These are phyloP conservation scores for Coreoperca whiteheadi DNA, from an alignment of 2,113 vertebrate genomes.

Conservation along the genomic window DNA sequence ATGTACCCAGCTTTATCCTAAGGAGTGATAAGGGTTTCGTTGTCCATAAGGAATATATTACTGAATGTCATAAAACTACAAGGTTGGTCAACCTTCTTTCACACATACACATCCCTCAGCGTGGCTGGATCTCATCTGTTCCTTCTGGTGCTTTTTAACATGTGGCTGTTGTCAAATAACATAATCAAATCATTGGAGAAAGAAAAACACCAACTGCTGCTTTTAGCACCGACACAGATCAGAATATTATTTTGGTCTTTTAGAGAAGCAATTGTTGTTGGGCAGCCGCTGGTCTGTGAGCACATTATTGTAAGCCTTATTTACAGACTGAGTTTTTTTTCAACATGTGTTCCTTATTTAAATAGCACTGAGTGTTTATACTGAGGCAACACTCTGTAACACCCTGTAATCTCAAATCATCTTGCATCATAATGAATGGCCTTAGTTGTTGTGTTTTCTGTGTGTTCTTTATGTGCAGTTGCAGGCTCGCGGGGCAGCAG, in stretches of 20 bases:
- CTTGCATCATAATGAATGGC: slow-evolving; percentile 2
- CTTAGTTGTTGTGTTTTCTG: neutral
- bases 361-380: neutral
- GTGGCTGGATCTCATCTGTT: neutral
- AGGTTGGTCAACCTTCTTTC: neutral
- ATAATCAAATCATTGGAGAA: no score
- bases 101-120: neutral
- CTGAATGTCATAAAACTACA: neutral
- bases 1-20: neutral
- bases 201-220: no score
- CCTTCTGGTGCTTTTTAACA: neutral
- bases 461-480: neutral
- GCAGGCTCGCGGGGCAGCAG: slow-evolving; percentile 76
- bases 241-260: neutral
- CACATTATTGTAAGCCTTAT: slow-evolving; percentile 12
- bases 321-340: neutral
- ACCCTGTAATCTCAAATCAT: neutral
- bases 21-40: neutral
- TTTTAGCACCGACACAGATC: no score
- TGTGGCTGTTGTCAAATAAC: neutral
- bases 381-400: neutral
- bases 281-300: neutral
- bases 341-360: slow-evolving; percentile 41
- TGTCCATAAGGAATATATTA: neutral
- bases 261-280: neutral